These are phyloP conservation scores for Aphis gossypii DNA, from an alignment of 1,140 invertebrate genomes.

Conservation along the genomic window DNA sequence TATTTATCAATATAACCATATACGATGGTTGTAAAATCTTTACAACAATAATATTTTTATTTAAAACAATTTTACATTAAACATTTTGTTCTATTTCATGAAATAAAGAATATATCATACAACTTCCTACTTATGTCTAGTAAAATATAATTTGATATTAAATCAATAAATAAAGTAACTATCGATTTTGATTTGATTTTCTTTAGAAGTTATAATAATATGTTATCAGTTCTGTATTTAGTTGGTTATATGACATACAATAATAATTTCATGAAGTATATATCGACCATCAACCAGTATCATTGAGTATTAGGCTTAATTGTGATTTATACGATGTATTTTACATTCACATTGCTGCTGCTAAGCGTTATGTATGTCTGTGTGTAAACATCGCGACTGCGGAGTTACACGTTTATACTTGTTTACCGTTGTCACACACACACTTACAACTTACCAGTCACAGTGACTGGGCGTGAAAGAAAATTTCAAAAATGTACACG, in stretches of 20 bases:
- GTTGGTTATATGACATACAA: not conserved
- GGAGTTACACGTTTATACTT: constrained; percentile 41
- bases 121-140: not conserved
- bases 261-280: not conserved
- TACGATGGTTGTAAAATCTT: too few species aligned
- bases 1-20: too few species aligned
- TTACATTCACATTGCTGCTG: constrained; percentile 9
- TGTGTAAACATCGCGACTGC: constrained; percentile 47
- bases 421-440: constrained; percentile 35
- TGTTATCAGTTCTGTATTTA: not conserved
- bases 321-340: constrained; percentile 43
- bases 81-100: not conserved
- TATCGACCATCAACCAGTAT: not conserved
- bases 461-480: constrained; percentile 1
- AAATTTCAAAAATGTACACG: constrained; percentile 22
- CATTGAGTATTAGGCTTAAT: constrained; percentile 27
- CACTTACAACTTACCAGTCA: not conserved
- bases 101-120: not conserved
- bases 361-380: not conserved
- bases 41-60: too few species aligned
- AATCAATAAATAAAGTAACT: not conserved
- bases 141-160: not conserved
- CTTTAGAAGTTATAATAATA: not conserved
- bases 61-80: too few species aligned
- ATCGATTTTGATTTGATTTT: not conserved